Evolutionary conservation across 2,113 vertebrate genomes (phyloP), one percentile per base, ranked within the genome.

Genomic region (Etia nguti): DNA sequence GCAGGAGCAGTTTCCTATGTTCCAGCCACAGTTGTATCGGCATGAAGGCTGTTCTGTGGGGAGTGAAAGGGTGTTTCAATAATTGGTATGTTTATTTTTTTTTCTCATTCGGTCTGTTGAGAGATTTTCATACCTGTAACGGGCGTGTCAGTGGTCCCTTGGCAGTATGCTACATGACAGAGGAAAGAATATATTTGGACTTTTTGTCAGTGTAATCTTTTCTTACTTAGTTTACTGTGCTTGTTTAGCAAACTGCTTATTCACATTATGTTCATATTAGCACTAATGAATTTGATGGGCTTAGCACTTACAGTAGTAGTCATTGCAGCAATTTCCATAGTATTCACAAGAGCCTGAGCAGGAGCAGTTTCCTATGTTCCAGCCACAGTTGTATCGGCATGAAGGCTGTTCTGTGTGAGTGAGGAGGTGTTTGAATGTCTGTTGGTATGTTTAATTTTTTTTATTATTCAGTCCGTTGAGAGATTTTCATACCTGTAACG

Each of bases 1-100:
- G 82, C 95, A 96, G 81, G 95, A 95, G 60, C 95, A 95, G 90
- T 20, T 87, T 68, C 91, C 82, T 3, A 88, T 2, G 79, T 84
- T 0, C 0, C 0, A 0, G 4, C 92, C 91, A 11, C 95, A 96
- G 82, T 86, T 82, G 90, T 89, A 70, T 2, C 50, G 59, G 81
- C 94, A 96, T 29, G 73, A 79, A 3, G 16, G 56, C 26, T 43
- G 65, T 41, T 41, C 65, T 70, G 65, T 70, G 65, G 34, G 26
- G 36, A 68, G 36, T 41, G 13, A 70, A 15, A 15, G 12, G 8
- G n/a, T 22, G 11, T 22, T 41, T 41, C 6, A 68, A 41, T 68
- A 8, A 12, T 13, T 41, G 36, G 6, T 2, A 2, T 70, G 36
- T 70, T 41, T 41, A 38, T 12, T 24, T 15, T 1, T n/a, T 68